Base-by-base conservation (phyloP, 2,888 invertebrate genomes). In the Caenorhabditis panamensis region DNA sequence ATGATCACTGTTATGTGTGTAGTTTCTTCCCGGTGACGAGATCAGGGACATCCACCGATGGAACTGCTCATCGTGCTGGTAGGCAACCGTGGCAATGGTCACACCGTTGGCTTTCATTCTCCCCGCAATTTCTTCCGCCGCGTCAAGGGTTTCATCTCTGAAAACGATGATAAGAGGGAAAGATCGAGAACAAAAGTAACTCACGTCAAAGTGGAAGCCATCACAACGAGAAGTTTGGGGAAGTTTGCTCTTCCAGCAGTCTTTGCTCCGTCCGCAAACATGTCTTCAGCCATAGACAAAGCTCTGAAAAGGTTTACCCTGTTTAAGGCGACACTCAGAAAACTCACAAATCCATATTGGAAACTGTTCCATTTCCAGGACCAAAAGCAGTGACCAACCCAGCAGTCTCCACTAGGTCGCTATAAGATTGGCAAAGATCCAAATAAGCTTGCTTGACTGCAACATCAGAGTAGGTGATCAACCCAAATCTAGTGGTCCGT, bases 61-160 rank as follows among this genome's bases (percentile, higher is more conserved):
- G 49, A 49, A 49, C 18, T 49, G 20, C 20, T 49, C 49, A 11
- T 49, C 49, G 49, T 49, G 49, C 8, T 49, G 49, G 20, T 49
- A 49, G 20, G 49, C 49, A 20, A 49, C 49, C 2, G 49, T 49
- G 49, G 49, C 49, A 11, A 49, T 49, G 5, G 49, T 49, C 20
- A 49, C 49, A 1, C 49, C 49, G 49, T 49, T 49, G 49, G 18
- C 18, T 49, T 20, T 49, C 22, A 49, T 20, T 49, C 49, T 2
- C 5, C 49, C 49, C 20, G 49, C 49, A 3, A 49, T 49, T 16
- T 49, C 49, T 20, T 49, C 49, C 1, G 49, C 18, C 8, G 6
- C 18, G 20, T 49, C 49, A 3, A 49, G 20, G 20, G 18, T 18
- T 6, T 49, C 49, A 11, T 49, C 49, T 5, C 49, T 49, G 49